Base-by-base conservation (phyloP, 2,797 vertebrate species). In the Bovichtus diacanthus region DNA sequence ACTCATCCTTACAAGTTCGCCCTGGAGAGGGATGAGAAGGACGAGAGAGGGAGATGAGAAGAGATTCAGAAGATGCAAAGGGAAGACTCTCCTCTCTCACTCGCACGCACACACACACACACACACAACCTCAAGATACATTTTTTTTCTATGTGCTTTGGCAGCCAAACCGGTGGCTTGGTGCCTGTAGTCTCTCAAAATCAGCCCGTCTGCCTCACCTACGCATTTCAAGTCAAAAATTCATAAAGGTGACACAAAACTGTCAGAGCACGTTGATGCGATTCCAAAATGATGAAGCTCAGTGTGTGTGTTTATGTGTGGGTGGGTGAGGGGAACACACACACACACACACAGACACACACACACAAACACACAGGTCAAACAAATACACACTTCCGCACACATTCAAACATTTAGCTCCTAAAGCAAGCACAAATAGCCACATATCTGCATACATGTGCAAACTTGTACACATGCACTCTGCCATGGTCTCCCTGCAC, bases 191-290 rank as follows among this genome's bases (percentile, higher is more conserved):
- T 85, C 80, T 83, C 80, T 84, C 72, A 80, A 79, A 87, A 88
- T 79, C 85, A 82, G 76, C 84, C 87, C 54, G 78, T 86, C 86
- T 85, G 82, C 86, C 72, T 89, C 89, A 92, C 90, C 92, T 90
- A 92, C 90, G 89, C 92, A 88, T 86, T 86, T 76, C 81, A 81
- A 88, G 91, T 93, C 88, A 91, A 91, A 91, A 88, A 91, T 90
- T 83, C 88, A 91, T 82, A 92, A n/a, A 88, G 87, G 86, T 93
- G 91, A 92, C 90, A 92, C 83, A 85, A 90, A 91, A 92, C 90
- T 93, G 91, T 92, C 92, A 91, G 81, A 72, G 69, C 82, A 76
- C 11, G 87, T 84, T 88, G 86, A 88, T 73, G 78, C 51, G 44
- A 83, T 74, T 89, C 76, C 88, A 86, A 84, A 78, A 86, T 69